Evolutionary conservation across 1,140 invertebrate species (phyloP).

Genomic region (Cydia splendana): DNA sequence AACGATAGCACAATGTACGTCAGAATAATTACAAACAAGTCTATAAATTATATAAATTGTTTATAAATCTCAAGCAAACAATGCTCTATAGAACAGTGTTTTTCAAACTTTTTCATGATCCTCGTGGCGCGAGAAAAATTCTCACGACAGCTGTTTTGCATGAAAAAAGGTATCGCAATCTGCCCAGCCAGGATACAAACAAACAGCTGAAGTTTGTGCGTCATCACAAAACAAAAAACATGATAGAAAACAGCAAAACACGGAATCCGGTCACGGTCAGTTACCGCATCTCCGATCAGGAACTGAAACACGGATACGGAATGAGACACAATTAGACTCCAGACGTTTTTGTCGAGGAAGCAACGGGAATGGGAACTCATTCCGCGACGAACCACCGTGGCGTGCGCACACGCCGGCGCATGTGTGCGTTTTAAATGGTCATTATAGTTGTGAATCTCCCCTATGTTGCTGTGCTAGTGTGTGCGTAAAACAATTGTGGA

Average conservation of each 20-base stretch:
- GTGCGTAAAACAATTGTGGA: neutral
- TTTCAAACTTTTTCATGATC: too few species aligned
- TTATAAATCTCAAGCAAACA: too few species aligned
- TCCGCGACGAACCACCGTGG: constrained; percentile 5
- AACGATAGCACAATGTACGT: neutral
- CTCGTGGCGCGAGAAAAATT: too few species aligned
- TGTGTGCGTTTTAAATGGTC: neutral
- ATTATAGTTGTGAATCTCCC: neutral
- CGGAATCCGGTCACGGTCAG: constrained; percentile 12
- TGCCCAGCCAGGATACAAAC: too few species aligned
- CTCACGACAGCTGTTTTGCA: too few species aligned
- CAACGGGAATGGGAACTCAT: constrained; percentile 1
- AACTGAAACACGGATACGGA: constrained; percentile 26
- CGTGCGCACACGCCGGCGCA: neutral
- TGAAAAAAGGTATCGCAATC: too few species aligned
- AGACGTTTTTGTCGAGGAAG: constrained; percentile 21
- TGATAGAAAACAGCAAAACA: constrained; percentile 1
- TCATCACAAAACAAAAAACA: neutral
- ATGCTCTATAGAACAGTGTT: too few species aligned
- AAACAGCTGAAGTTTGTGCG: neutral
- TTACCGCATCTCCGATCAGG: neutral
- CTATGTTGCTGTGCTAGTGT: neutral
- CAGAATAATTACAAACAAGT: constrained; percentile 14
- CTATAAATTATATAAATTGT: neutral
- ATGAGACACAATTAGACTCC: constrained; percentile 1